phyloP scores from a whole-genome alignment of 2,888 invertebrate genomes.

The Lycia hirtaria region DNA sequence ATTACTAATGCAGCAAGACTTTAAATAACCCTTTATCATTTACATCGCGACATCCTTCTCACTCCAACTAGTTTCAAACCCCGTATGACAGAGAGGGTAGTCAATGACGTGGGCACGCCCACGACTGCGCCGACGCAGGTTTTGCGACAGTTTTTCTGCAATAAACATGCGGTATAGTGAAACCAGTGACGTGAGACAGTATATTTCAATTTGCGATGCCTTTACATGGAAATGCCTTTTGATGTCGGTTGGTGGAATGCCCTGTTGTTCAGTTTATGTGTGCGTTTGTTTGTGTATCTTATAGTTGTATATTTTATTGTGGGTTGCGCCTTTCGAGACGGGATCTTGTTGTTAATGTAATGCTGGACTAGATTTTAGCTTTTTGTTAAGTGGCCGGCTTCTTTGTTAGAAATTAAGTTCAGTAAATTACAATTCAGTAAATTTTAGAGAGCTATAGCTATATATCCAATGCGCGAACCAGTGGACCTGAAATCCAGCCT shows the following conservation, averaged over 20 bases:
- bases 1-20: conserved; percentile 38
- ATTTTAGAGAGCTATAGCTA: too few species aligned
- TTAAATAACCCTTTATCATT: conserved; percentile 68
- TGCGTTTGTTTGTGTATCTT: conserved; percentile 21
- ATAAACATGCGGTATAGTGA: conserved; percentile 58
- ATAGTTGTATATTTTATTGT: conserved; percentile 20
- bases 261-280: conserved; percentile 18
- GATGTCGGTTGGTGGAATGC: conserved; percentile 23
- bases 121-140: conserved; percentile 62
- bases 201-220: conserved; percentile 52
- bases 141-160: conserved; percentile 68
- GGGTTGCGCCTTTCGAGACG: neutral
- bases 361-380: neutral
- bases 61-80: conserved; percentile 4
- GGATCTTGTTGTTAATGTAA: conserved; percentile 5
- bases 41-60: conserved; percentile 53
- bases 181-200: conserved; percentile 52
- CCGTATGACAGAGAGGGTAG: conserved; percentile 45
- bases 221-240: conserved; percentile 40
- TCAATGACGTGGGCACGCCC: conserved; percentile 65
- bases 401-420: too few species aligned
- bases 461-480: too few species aligned
- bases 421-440: too few species aligned
- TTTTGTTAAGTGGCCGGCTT: neutral
- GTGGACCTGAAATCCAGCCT: too few species aligned